These are phyloP conservation scores for Ridgeia piscesae DNA, from an alignment of 1,140 invertebrate genomes.

Conservation along the genomic window DNA sequence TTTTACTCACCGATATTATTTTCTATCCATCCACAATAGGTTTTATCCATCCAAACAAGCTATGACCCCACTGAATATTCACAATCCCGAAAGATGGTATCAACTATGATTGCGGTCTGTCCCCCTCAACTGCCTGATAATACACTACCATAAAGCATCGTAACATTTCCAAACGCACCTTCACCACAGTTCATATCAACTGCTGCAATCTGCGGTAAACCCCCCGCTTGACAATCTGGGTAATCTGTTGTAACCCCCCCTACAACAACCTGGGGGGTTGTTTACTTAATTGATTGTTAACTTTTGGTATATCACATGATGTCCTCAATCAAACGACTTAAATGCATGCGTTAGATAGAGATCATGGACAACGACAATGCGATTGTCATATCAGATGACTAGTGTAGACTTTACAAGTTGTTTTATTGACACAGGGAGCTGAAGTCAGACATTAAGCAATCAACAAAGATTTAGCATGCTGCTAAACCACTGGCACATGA, in stretches of 20 bases:
- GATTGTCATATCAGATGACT: neutral
- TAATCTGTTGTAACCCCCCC: no score
- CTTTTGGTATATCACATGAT: neutral
- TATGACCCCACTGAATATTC: neutral
- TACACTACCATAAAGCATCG: neutral
- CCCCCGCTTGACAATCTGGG: no score
- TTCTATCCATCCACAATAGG: no score
- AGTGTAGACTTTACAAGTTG: neutral
- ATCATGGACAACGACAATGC: neutral
- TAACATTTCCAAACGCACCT: neutral
- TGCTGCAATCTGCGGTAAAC: neutral
- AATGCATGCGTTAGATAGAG: neutral
- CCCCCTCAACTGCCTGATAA: neutral
- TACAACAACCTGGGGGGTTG: neutral
- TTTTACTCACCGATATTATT: no score
- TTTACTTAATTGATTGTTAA: slow-evolving; percentile 7
- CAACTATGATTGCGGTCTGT: neutral
- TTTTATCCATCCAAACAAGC: no score
- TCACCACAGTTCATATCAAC: neutral
- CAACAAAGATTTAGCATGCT: neutral
- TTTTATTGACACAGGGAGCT: neutral
- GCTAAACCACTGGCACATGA: neutral
- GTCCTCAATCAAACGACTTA: neutral
- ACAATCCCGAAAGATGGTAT: neutral
- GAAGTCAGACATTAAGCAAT: neutral